Conservation (phyloP, 2,888 invertebrate genomes). For the Lepidochrysops patricia region DNA sequence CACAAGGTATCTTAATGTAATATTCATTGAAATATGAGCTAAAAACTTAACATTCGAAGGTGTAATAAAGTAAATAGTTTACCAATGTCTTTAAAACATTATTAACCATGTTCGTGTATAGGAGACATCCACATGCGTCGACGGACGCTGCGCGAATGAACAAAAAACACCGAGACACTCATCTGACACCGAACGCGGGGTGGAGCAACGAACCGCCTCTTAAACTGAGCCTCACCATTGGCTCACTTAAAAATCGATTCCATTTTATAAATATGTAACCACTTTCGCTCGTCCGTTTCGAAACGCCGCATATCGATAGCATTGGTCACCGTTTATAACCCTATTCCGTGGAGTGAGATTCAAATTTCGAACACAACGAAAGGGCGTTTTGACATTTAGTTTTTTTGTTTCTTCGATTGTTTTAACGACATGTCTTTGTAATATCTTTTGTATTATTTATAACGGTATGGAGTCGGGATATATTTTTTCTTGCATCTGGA, state of each 20-base stretch:
- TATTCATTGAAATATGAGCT: too few species aligned
- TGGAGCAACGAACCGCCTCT: slow-evolving; percentile 61
- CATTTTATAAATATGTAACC: slow-evolving; percentile 75
- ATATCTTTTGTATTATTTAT: slow-evolving; percentile 72
- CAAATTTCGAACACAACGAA: slow-evolving; percentile 28
- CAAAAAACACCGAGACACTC: slow-evolving; percentile 58
- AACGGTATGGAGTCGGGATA: slow-evolving; percentile 53
- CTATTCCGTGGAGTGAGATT: slow-evolving; percentile 24
- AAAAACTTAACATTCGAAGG: too few species aligned
- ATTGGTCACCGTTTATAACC: slow-evolving; percentile 22
- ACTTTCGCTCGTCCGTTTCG: slow-evolving; percentile 45
- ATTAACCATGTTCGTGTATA: background rate
- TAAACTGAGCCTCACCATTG: slow-evolving; percentile 54
- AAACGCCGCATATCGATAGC: slow-evolving; percentile 29
- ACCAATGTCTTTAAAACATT: background rate
- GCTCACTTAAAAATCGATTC: slow-evolving; percentile 73
- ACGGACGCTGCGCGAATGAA: slow-evolving; percentile 56
- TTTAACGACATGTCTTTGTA: slow-evolving; percentile 70
- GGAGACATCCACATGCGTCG: slow-evolving; percentile 37
- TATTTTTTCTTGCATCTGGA: slow-evolving; percentile 45
- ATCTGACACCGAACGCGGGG: slow-evolving; percentile 60
- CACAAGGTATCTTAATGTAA: too few species aligned
- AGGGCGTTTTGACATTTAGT: slow-evolving; percentile 36
- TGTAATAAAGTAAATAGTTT: background rate
- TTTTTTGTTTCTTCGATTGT: slow-evolving; percentile 49